Evolutionary conservation across 2,113 vertebrate species (phyloP).

Genomic region (Hymenochirus boettgeri): DNA sequence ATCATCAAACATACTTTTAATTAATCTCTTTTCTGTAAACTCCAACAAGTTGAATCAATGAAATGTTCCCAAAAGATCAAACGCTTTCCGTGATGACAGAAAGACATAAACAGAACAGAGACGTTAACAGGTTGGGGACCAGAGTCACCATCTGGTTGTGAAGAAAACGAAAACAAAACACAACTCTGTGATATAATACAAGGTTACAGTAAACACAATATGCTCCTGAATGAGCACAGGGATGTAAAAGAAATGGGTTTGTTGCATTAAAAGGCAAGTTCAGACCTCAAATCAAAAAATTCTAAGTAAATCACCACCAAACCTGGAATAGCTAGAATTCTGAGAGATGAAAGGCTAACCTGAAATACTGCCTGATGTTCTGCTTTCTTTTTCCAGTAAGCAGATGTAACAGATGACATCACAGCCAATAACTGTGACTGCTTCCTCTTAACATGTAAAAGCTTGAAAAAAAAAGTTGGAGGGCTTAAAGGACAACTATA

Average conservation of each 20-base stretch:
- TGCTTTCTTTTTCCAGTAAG: too few relatives aligned
- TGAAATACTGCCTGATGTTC: too few relatives aligned
- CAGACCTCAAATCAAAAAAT: too few relatives aligned
- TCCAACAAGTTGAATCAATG: constrained; percentile 7
- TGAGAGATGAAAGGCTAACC: too few relatives aligned
- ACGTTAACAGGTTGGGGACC: constrained; percentile 21
- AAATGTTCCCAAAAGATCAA: background rate
- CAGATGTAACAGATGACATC: too few relatives aligned
- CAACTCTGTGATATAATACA: constrained; percentile 17
- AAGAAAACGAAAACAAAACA: constrained; percentile 6
- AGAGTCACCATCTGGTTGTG: constrained; percentile 24
- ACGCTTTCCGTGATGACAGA: constrained; percentile 26
- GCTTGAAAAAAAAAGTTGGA: too few relatives aligned
- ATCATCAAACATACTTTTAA: constrained; percentile 1
- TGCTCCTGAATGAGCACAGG: constrained; percentile 10
- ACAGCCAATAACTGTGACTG: too few relatives aligned
- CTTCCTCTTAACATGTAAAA: too few relatives aligned
- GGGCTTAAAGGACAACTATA: too few relatives aligned
- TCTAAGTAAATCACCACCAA: too few relatives aligned
- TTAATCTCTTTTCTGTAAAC: constrained; percentile 14
- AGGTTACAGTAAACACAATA: constrained; percentile 41
- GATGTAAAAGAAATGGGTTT: background rate
- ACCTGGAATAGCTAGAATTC: too few relatives aligned
- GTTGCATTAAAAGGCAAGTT: too few relatives aligned
- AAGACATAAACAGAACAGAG: constrained; percentile 23